Percentiles rank a stretch among this genome's conserved stretches.
Conservation (phyloP, 2,113 vertebrate genomes). For the Nibea coibor region DNA sequence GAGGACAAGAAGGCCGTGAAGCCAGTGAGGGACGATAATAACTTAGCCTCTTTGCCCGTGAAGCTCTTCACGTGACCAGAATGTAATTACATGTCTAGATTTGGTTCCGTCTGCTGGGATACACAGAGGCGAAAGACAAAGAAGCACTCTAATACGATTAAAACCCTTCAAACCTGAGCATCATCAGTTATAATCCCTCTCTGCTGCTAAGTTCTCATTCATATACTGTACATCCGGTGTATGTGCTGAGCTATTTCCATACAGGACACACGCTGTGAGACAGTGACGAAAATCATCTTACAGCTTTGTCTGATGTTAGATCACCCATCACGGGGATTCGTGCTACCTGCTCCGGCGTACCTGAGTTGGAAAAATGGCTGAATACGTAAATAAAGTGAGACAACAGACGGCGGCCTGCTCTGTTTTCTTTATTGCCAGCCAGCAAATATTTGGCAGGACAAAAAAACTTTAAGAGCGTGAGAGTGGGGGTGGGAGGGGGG, state of each 20-base stretch:
- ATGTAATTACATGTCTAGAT: slow-evolving; percentile 55
- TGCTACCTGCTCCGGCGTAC: slow-evolving; percentile 21
- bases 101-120: slow-evolving; percentile 37
- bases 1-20: slow-evolving; percentile 15
- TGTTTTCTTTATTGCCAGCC: slow-evolving; percentile 17
- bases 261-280: slow-evolving; percentile 55
- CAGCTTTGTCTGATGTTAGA: slow-evolving; percentile 43
- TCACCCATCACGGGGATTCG: slow-evolving; percentile 39
- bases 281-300: slow-evolving; percentile 19
- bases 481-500: neutral
- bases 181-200: slow-evolving; percentile 31
- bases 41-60: slow-evolving; percentile 43
- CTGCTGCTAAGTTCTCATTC: slow-evolving; percentile 8
- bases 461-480: slow-evolving; percentile 30
- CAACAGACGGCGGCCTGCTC: neutral
- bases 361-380: slow-evolving; percentile 15
- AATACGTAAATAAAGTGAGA: slow-evolving; percentile 33
- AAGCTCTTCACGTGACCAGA: slow-evolving; percentile 62
- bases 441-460: slow-evolving; percentile 69
- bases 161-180: slow-evolving; percentile 45
- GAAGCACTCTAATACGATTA: slow-evolving; percentile 29
- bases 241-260: neutral
- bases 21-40: slow-evolving; percentile 50
- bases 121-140: slow-evolving; percentile 28
- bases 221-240: neutral